These are phyloP conservation scores for Drosophila triauraria DNA, from an alignment of 1,140 invertebrate species.

Conservation along the genomic window DNA sequence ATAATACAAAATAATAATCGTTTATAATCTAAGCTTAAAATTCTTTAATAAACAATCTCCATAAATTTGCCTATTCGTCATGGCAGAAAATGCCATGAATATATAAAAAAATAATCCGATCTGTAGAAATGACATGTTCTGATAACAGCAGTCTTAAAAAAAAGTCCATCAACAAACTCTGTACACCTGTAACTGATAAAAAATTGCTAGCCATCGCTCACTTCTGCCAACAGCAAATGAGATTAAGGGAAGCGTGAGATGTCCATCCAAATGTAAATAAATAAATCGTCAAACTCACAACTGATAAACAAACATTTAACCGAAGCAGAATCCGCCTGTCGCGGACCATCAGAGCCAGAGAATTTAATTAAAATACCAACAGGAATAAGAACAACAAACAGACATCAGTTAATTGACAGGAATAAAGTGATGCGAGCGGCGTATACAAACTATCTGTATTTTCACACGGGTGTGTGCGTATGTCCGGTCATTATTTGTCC, in stretches of 20 bases:
- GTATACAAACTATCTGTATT: constrained; percentile 22
- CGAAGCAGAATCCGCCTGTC: constrained; percentile 13
- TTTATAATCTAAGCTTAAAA: too few relatives aligned
- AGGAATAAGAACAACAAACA: constrained; percentile 42
- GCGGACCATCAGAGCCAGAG: constrained; percentile 5
- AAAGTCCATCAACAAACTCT: background rate
- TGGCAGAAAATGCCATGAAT: background rate
- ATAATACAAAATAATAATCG: too few relatives aligned
- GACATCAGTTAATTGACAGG: constrained; percentile 32
- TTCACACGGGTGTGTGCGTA: background rate
- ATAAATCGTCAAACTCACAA: constrained; percentile 33
- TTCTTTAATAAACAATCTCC: background rate
- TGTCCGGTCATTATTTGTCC: constrained; percentile 19
- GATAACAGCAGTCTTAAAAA: constrained; percentile 7
- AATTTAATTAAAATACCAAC: constrained; percentile 40
- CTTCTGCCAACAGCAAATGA: constrained; percentile 6
- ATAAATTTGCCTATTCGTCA: background rate
- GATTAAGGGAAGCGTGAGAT: background rate
- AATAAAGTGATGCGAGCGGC: constrained; percentile 21
- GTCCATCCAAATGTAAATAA: constrained; percentile 23
- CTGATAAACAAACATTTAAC: constrained; percentile 39
- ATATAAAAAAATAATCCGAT: background rate
- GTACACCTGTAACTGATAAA: constrained; percentile 8
- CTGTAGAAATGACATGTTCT: background rate
- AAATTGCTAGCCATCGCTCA: constrained; percentile 4